Conservation (phyloP, 2,113 vertebrate genomes). For the Aythya baeri region DNA sequence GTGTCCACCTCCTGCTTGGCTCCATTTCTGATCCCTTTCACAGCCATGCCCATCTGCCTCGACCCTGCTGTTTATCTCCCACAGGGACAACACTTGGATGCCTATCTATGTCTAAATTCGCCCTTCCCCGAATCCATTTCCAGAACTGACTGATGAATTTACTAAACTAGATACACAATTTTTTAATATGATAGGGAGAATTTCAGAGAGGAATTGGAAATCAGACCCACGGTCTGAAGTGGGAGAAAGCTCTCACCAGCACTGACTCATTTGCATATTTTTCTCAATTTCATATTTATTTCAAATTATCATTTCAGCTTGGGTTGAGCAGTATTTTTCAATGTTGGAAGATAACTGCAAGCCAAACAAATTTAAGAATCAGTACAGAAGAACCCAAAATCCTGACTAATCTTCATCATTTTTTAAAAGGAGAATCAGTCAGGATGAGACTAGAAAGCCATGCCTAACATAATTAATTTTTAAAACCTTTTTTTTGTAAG, state of each 20-base stretch:
- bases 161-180: not conserved
- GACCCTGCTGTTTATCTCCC: not conserved
- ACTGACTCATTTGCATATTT: not conserved
- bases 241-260: not conserved
- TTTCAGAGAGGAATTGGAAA: not conserved
- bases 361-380: slow-evolving; percentile 19
- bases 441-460: slow-evolving; percentile 32
- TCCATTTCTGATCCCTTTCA: not conserved
- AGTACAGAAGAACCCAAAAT: slow-evolving; percentile 8
- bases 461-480: slow-evolving; percentile 58
- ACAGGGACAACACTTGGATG: accelerated
- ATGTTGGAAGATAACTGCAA: not conserved
- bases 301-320: not conserved
- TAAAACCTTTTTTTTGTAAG: slow-evolving; percentile 36
- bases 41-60: not conserved
- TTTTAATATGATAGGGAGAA: not conserved
- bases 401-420: slow-evolving; percentile 40
- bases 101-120: not conserved
- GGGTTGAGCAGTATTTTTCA: not conserved
- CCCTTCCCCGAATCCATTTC: not conserved
- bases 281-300: slow-evolving; percentile 14
- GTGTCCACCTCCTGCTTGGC: not conserved
- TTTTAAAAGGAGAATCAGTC: slow-evolving; percentile 43
- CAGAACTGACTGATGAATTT: not conserved
- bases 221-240: not conserved